phyloP scores from a whole-genome alignment of 1,140 invertebrate genomes.

The Magallana gigas region DNA sequence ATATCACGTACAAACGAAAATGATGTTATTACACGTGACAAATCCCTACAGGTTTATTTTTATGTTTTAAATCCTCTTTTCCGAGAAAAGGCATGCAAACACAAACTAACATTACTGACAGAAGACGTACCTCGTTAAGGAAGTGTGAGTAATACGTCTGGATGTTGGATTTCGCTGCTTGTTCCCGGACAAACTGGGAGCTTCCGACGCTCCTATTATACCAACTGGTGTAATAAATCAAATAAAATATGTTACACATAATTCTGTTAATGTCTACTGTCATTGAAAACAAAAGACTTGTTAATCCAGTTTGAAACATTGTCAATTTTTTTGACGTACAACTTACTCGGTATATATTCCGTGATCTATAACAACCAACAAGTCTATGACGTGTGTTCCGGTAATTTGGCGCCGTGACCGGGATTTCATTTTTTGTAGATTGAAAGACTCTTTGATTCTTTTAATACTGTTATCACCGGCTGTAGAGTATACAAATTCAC shows the following conservation, averaged over 20 bases:
- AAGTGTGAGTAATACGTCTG: conserved; percentile 1
- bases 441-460: not conserved
- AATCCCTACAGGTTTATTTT: too few species aligned
- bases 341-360: conserved; percentile 52
- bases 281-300: too few species aligned
- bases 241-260: not conserved
- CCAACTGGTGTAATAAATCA: not conserved
- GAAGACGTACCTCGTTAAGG: not conserved
- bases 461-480: not conserved
- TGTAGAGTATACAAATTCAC: not conserved
- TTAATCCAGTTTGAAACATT: too few species aligned
- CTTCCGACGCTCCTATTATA: not conserved
- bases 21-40: too few species aligned
- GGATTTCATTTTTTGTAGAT: conserved; percentile 19
- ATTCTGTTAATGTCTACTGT: too few species aligned
- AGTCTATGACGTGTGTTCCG: conserved; percentile 44
- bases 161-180: not conserved
- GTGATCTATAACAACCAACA: conserved; percentile 54
- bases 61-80: too few species aligned
- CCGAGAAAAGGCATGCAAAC: too few species aligned
- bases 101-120: not conserved
- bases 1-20: too few species aligned
- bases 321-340: too few species aligned
- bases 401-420: conserved; percentile 12
- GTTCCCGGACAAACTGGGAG: not conserved